A percentile compares a stretch with the other conserved stretches of the same genome.
Conservation (phyloP, 1,140 invertebrate species). For the Drosophila baimaii region DNA sequence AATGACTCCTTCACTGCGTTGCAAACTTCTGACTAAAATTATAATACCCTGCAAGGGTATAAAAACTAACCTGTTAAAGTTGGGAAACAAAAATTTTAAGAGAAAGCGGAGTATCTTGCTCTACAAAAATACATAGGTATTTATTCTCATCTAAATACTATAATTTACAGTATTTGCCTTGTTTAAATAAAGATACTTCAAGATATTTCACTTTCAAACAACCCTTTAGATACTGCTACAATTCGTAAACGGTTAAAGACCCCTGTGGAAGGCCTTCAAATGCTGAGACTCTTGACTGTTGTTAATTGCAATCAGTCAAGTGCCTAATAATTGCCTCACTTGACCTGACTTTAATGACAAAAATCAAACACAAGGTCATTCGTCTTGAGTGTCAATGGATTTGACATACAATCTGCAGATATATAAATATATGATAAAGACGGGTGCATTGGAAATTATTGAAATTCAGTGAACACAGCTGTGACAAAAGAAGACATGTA, state of each 20-base stretch:
- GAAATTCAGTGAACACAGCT: not conserved
- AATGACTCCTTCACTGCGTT: too few species aligned
- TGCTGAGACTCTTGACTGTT: not conserved
- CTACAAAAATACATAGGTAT: too few species aligned
- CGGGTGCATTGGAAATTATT: not conserved
- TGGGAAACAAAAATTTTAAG: too few species aligned
- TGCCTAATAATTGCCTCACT: constrained; percentile 1
- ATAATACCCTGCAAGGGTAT: too few species aligned
- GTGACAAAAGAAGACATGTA: not conserved
- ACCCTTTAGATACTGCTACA: not conserved
- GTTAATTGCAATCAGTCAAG: constrained; percentile 5
- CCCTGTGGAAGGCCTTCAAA: not conserved
- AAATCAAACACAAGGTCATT: not conserved
- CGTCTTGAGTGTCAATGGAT: not conserved
- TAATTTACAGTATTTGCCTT: too few species aligned
- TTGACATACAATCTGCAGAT: not conserved
- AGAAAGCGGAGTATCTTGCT: too few species aligned
- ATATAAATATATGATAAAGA: not conserved
- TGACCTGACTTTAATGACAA: constrained; percentile 21
- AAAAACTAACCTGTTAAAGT: too few species aligned
- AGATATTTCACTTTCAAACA: not conserved
- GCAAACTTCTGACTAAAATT: too few species aligned
- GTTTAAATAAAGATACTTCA: not conserved
- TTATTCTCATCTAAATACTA: too few species aligned
- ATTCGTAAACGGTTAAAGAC: not conserved